These are phyloP conservation scores for Heliocidaris tuberculata DNA, from an alignment of 35 echinoderm and acorn worm species.

Conservation along the genomic window DNA sequence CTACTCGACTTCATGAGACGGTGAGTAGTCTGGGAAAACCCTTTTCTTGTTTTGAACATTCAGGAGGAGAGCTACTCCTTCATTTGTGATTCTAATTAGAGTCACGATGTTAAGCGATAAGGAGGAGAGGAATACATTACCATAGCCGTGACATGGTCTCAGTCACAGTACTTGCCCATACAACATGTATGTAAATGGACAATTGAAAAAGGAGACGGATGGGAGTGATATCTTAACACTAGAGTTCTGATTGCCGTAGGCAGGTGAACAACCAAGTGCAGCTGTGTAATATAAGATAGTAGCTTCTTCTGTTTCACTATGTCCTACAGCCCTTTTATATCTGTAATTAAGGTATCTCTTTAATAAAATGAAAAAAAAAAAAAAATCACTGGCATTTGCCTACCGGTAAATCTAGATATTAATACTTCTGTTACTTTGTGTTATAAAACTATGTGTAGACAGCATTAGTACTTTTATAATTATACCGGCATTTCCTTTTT, in stretches of 20 bases:
- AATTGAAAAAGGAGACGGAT: background rate
- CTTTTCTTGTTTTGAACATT: conserved; percentile 4
- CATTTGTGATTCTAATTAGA: conserved; percentile 13
- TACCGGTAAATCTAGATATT: too few relatives aligned
- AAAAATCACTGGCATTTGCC: too few relatives aligned
- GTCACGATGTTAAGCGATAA: conserved; percentile 3
- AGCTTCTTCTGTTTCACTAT: background rate
- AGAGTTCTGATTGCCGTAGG: background rate
- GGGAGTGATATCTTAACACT: background rate
- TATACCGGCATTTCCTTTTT: too few relatives aligned
- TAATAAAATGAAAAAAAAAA: too few relatives aligned
- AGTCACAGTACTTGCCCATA: background rate
- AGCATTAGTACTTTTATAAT: too few relatives aligned
- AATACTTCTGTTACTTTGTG: too few relatives aligned
- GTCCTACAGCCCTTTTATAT: background rate
- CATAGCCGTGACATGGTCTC: background rate
- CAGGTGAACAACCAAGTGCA: background rate
- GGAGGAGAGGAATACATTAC: background rate
- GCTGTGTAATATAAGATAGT: conserved; percentile 10
- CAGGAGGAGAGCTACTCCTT: background rate
- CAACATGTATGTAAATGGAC: background rate
- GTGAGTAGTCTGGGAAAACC: conserved; percentile 8
- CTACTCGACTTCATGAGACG: background rate
- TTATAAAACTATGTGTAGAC: too few relatives aligned
- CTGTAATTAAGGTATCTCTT: background rate